A percentile compares a stretch with the other conserved stretches of the same genome.
Evolutionary conservation across 2,888 invertebrate species (phyloP).

Genomic region (Ophion obscuratus): DNA sequence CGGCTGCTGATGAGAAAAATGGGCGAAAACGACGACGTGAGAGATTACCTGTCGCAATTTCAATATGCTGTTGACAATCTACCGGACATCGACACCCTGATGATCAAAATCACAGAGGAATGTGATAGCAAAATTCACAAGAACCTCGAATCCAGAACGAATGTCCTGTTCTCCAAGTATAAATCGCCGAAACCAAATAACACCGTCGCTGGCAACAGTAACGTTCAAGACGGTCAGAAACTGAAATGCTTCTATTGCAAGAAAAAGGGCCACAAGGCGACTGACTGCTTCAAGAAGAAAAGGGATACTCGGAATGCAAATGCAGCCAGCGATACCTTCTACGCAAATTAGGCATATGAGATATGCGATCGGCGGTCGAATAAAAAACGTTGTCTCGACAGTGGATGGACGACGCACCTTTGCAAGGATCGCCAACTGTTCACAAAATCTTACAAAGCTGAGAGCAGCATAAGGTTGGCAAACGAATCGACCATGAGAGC

Average conservation of each 20-base stretch:
- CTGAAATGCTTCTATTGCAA: no score
- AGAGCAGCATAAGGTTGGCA: not conserved
- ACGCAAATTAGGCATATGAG: conserved; percentile 9
- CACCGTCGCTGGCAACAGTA: no score
- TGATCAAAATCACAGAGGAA: conserved; percentile 77
- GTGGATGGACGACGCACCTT: conserved; percentile 51
- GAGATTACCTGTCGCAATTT: no score
- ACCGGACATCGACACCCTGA: conserved; percentile 73
- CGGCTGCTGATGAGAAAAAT: no score
- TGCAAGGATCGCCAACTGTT: not conserved
- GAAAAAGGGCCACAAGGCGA: no score
- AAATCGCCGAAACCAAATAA: no score
- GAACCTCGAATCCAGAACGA: no score
- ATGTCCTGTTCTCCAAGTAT: no score
- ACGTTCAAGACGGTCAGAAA: no score
- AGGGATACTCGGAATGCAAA: conserved; percentile 65
- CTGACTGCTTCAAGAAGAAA: no score
- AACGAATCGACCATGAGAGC: conserved; percentile 52
- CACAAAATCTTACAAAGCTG: not conserved
- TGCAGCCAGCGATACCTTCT: not conserved
- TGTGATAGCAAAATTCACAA: conserved; percentile 28
- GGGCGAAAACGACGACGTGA: no score
- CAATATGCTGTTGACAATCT: conserved; percentile 72
- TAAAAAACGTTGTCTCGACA: conserved; percentile 33
- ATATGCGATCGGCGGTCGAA: not conserved